A percentile compares a stretch with the other conserved stretches of the same genome.
phyloP scores from a whole-genome alignment of 2,888 invertebrate genomes.

The Drosophila quasianomalipes region DNA sequence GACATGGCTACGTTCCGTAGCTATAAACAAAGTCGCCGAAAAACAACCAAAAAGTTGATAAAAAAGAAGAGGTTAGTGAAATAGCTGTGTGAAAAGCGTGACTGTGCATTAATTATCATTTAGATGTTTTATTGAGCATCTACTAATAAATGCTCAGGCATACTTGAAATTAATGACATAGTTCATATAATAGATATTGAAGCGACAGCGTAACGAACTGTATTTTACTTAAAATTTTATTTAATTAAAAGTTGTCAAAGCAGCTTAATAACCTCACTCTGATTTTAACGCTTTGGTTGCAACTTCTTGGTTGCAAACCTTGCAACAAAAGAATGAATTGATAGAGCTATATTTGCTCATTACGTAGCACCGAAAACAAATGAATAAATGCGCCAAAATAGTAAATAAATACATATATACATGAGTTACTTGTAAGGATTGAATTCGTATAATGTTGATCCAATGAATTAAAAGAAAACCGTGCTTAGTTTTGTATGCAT shows the following conservation, averaged over 20 bases:
- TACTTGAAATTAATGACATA: constrained; percentile 27
- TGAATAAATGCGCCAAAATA: background rate
- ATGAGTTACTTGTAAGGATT: background rate
- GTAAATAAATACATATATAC: background rate
- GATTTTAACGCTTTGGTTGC: background rate
- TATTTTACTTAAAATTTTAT: constrained; percentile 9
- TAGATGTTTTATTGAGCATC: constrained; percentile 39
- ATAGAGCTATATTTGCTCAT: background rate
- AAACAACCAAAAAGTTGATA: constrained; percentile 17
- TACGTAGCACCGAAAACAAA: background rate
- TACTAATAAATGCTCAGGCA: constrained; percentile 31
- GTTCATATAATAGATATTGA: background rate
- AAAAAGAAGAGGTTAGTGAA: constrained; percentile 25
- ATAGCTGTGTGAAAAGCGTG: constrained; percentile 55
- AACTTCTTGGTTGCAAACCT: background rate
- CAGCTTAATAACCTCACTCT: background rate
- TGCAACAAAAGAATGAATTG: background rate
- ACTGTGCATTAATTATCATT: constrained; percentile 44
- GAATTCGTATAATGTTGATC: background rate
- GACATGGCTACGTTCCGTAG: constrained; percentile 4
- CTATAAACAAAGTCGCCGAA: constrained; percentile 18
- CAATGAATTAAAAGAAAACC: background rate
- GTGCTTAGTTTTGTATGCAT: background rate
- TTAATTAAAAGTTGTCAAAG: background rate
- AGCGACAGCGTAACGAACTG: background rate